phyloP scores from a whole-genome alignment of 2,797 vertebrate genomes.

The Crocidura indochinensis region DNA sequence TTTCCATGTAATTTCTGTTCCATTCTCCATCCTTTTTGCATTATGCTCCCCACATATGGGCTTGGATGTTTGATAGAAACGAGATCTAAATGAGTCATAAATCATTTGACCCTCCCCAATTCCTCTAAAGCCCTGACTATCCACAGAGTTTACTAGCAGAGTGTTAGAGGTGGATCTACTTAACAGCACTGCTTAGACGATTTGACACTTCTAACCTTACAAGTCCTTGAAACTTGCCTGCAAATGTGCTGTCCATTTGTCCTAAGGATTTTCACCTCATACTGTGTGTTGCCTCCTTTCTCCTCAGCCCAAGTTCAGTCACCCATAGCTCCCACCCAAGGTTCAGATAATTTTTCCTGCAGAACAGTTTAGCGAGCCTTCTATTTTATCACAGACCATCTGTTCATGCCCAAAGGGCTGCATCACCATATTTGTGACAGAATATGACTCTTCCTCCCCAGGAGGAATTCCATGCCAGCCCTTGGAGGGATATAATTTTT shows the following conservation, averaged over 20 bases:
- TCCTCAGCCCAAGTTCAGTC: not conserved
- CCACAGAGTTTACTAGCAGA: slow-evolving; percentile 38
- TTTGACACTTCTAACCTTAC: not conserved
- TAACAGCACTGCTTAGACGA: not conserved
- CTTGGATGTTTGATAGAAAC: not conserved
- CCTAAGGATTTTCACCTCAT: not conserved
- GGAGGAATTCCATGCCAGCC: slow-evolving; percentile 54
- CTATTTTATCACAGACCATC: slow-evolving; percentile 77
- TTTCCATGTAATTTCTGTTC: not conserved
- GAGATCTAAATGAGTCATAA: not conserved
- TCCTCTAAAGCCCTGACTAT: not conserved
- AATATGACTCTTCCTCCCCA: slow-evolving; percentile 56
- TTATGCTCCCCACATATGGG: not conserved
- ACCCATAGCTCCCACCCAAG: slow-evolving; percentile 27
- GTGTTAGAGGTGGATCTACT: not conserved
- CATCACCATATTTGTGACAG: slow-evolving; percentile 69
- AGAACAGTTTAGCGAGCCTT: slow-evolving; percentile 45
- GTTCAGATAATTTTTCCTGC: slow-evolving; percentile 56
- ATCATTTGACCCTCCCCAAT: not conserved
- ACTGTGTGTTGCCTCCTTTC: not conserved
- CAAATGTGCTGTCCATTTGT: not conserved
- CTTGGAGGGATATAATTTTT: slow-evolving; percentile 50
- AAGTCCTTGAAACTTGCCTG: slow-evolving; percentile 8
- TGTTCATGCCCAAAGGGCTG: slow-evolving; percentile 70
- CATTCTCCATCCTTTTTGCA: not conserved